Evolutionary conservation across 2,797 vertebrate species (phyloP).

Genomic region (Oryzias sinensis): DNA sequence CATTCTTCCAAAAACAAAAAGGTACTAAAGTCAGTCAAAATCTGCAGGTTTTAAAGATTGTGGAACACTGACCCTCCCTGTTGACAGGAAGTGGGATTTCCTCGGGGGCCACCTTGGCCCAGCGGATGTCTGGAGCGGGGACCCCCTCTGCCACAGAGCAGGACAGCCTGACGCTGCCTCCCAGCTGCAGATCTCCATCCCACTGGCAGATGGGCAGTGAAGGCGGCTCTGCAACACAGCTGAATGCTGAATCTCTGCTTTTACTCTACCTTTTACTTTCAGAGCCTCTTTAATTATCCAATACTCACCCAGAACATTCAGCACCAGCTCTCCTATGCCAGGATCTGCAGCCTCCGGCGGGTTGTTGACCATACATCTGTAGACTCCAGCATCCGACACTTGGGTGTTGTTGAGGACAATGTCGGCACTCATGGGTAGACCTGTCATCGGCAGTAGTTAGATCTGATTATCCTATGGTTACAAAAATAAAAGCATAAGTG

Average conservation of each 20-base stretch:
- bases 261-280: too few relatives aligned
- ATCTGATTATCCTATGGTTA: too few relatives aligned
- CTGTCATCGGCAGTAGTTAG: conserved; percentile 14
- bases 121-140: conserved; percentile 75
- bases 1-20: neutral
- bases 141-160: conserved; percentile 75
- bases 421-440: conserved; percentile 79
- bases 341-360: conserved; percentile 78
- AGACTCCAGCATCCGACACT: conserved; percentile 77
- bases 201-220: conserved; percentile 79
- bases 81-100: conserved; percentile 67
- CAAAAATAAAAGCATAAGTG: too few relatives aligned
- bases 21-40: too few relatives aligned
- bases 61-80: conserved; percentile 71
- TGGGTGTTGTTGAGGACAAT: conserved; percentile 78
- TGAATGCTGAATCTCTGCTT: too few relatives aligned
- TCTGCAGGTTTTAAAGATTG: neutral
- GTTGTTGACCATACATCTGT: conserved; percentile 85
- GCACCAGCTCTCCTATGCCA: conserved; percentile 77
- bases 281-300: too few relatives aligned
- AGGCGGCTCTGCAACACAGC: conserved; percentile 66
- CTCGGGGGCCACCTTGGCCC: conserved; percentile 78
- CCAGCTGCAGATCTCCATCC: conserved; percentile 69
- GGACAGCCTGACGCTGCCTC: conserved; percentile 75
- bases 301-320: conserved; percentile 76